Conservation (phyloP, 2,797 vertebrate species). For the Crocodylus rhombifer region DNA sequence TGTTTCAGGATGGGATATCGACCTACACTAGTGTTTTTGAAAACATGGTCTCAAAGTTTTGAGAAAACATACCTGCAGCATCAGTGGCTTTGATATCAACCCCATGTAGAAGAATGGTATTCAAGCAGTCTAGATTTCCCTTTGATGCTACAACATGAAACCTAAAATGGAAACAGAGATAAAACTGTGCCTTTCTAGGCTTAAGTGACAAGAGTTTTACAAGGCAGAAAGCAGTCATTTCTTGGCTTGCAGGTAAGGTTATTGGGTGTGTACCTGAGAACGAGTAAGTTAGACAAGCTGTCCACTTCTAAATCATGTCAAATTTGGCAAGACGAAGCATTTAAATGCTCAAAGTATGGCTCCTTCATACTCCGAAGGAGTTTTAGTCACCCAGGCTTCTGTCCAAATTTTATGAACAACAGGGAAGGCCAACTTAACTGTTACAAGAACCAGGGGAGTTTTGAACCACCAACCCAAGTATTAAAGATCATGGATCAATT, state of each 20-base stretch:
- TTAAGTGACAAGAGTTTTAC: not conserved
- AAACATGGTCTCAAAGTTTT: accelerated
- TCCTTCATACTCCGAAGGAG: not conserved
- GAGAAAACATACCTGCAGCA: slow-evolving; percentile 86
- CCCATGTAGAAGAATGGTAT: slow-evolving; percentile 89
- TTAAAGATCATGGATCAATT: not conserved
- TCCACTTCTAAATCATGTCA: not conserved
- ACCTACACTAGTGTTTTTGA: not conserved
- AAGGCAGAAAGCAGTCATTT: accelerated
- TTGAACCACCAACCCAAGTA: not conserved
- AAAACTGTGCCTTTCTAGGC: not conserved
- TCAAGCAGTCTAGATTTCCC: slow-evolving; percentile 95
- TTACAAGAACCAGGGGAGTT: not conserved
- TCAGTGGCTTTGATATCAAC: slow-evolving; percentile 91
- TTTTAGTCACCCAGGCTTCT: not conserved
- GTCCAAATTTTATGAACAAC: not conserved
- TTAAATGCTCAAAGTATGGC: not conserved
- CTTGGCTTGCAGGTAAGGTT: no score
- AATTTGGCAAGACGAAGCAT: not conserved
- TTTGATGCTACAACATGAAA: slow-evolving; percentile 95
- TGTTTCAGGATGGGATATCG: not conserved
- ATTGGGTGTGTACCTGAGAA: not conserved
- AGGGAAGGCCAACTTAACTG: not conserved
- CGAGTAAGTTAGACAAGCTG: not conserved
- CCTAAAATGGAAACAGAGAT: slow-evolving; percentile 72